Base-by-base conservation (phyloP, 2,113 vertebrate genomes). In the Dryoscopus gambensis region DNA sequence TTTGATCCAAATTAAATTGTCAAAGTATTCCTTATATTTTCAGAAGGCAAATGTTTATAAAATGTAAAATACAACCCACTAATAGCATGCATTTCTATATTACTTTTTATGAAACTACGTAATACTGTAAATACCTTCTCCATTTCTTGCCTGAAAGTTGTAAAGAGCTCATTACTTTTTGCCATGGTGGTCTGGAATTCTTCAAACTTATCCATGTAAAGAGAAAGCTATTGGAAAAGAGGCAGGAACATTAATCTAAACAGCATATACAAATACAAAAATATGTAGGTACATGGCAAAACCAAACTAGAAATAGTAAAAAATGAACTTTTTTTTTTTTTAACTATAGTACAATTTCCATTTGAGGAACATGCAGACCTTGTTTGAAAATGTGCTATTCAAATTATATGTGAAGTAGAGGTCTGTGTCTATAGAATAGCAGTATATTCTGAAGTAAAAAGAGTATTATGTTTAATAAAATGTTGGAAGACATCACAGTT, bases 201-300 rank as follows among this genome's bases (percentile, higher is more conserved):
- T 96, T 99, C 99, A 96, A 99, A 99, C 96, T 99, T 99, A 97
- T 99, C 99, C 99, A 99, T 99, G 94, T 99, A 99, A 49, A 99
- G 98, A 85, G 99, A 99, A 90, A 99, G 99, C 99, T 99, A 95
- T 84, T 89, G 89, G 50, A 87, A 96, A 96, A 95, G 82, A 88
- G 31, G 40, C 37, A 57, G 30, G 14, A 93, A 80, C 40, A 65
- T 68, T 47, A 93, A 82, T 46, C 20, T 46, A 14, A 87, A 53
- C 30, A 87, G 39, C 15, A 18, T 27, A 37, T 15, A 69, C 13
- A 82, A 59, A 78, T 20, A 81, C 15, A 75, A 70, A 86, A 84
- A 42, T 30, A 76, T 19, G 60, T 25, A 80, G 9, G 19, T 33
- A 60, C 2, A 6, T 7, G 18, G 37, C 27, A 90, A 86, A 90